A percentile compares a stretch with the other conserved stretches of the same genome.
Evolutionary conservation across 2,113 vertebrate species (phyloP).

Genomic region (Columba livia): DNA sequence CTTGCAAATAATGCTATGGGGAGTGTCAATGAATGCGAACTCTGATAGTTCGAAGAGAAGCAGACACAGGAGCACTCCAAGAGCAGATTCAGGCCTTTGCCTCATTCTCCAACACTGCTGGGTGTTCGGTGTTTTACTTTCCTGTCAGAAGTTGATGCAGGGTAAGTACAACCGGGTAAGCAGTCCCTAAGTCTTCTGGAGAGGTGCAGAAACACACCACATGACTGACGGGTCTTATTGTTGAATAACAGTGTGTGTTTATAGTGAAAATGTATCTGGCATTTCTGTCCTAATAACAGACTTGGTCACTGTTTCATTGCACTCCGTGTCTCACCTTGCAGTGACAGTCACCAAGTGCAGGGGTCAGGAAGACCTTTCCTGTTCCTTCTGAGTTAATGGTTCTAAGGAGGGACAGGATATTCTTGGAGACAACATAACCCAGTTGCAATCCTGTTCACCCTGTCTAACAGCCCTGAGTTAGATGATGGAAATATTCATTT

Average conservation of each 20-base stretch:
- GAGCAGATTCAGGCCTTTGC: neutral
- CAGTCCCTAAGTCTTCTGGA: neutral
- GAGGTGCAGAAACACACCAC: neutral
- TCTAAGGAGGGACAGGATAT: neutral
- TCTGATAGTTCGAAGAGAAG: neutral
- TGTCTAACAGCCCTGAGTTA: neutral
- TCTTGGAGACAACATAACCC: neutral
- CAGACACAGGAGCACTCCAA: neutral
- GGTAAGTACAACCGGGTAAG: neutral
- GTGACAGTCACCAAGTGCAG: neutral
- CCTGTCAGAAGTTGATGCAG: neutral
- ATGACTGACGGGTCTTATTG: neutral
- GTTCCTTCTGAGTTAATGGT: neutral
- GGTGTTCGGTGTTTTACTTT: neutral
- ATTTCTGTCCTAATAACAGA: neutral
- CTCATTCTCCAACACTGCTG: neutral
- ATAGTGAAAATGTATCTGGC: neutral
- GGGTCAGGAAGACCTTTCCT: neutral
- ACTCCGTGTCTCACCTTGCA: neutral
- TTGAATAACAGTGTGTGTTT: neutral
- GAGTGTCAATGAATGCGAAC: neutral
- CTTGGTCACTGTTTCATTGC: neutral
- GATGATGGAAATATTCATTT: neutral
- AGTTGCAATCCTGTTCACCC: neutral
- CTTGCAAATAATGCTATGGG: neutral